Evolutionary conservation across 2,888 invertebrate species (phyloP).

Genomic region (Hermodice carunculata): DNA sequence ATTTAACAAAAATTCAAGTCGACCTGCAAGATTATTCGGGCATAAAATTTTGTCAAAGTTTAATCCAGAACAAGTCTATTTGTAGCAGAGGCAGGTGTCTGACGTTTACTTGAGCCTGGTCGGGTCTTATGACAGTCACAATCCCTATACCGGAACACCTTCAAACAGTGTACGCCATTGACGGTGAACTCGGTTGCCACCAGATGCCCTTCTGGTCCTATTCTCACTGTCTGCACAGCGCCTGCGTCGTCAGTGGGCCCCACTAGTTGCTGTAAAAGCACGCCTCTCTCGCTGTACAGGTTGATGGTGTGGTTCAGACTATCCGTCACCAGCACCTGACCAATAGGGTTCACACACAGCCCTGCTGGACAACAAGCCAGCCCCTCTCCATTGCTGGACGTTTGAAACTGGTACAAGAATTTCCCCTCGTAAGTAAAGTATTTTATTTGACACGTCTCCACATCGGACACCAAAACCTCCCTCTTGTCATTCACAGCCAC

Average conservation of each 20-base stretch:
- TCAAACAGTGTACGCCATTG: slow-evolving; percentile 59
- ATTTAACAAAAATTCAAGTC: too few relatives aligned
- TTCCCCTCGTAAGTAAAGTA: slow-evolving; percentile 52
- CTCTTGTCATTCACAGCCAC: slow-evolving; percentile 35
- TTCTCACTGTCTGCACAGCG: slow-evolving; percentile 51
- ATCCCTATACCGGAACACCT: slow-evolving; percentile 59
- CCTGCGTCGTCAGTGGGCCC: slow-evolving; percentile 60
- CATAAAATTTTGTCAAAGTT: too few relatives aligned
- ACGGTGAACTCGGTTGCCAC: slow-evolving; percentile 56
- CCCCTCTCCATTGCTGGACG: slow-evolving; percentile 45
- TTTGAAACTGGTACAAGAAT: slow-evolving; percentile 50
- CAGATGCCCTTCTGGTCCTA: slow-evolving; percentile 64
- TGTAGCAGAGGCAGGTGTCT: too few relatives aligned
- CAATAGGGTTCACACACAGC: slow-evolving; percentile 48
- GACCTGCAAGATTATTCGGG: too few relatives aligned
- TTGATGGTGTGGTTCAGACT: slow-evolving; percentile 61
- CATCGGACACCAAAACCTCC: slow-evolving; percentile 58
- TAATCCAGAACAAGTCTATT: too few relatives aligned
- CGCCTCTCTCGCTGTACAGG: slow-evolving; percentile 56
- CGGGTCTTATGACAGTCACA: slow-evolving; percentile 39
- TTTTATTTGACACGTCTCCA: slow-evolving; percentile 46
- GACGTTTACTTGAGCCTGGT: not conserved
- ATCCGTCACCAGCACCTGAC: slow-evolving; percentile 56
- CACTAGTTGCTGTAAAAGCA: slow-evolving; percentile 49
- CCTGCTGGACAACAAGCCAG: slow-evolving; percentile 52